Evolutionary conservation across 2,113 vertebrate genomes (phyloP), one percentile per base, ranked within the genome.

Genomic region (Raphicerus campestris): DNA sequence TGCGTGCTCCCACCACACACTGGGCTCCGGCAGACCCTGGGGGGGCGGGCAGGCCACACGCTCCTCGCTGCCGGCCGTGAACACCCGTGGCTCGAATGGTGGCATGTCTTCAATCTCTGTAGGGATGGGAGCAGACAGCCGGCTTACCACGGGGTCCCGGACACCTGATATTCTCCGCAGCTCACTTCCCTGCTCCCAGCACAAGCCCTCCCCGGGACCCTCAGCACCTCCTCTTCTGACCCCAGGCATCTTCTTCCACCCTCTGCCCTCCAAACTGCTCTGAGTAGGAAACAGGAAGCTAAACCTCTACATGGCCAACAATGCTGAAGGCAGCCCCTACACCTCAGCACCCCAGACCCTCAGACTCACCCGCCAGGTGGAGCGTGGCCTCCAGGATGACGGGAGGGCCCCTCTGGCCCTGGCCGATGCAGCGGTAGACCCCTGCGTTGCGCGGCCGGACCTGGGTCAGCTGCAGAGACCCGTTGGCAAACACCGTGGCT

Each of bases 91-190:
- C 87, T 98, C 96, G 53, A 99, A 98, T 0, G 98, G 94, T 2
- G 93, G 97, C 99, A 99, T 99, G 58, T 99, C 99, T 6, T 99
- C 99, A 1, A 99, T 99, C 97, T 99, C 99, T 99, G 98, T n/a
- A 77, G 73, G 73, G 26, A 81, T 0, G 0, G 3, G 42, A 91
- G 83, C 4, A 3, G 75, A 88, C 0, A 5, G 30, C 22, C 28
- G 0, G 0, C 16, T 63, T 22, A 90, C n/a, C 19, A 2, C 19
- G 45, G 16, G 22, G 55, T 28, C 45, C 47, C 1, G 19, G 39
- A 28, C 6, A 77, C 4, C 0, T 7, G 16, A 42, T 10, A 9
- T 2, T 35, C 87, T 42, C 82, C 17, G 1, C 2, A 58, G 19
- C 30, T n/a, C 35, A 6, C 61, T 51, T 0, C 11, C 61, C 7